A percentile compares a stretch with the other conserved stretches of the same genome.
These are phyloP conservation scores for Psammodynastes pulverulentus DNA, from an alignment of 2,113 vertebrate genomes.

Conservation along the genomic window DNA sequence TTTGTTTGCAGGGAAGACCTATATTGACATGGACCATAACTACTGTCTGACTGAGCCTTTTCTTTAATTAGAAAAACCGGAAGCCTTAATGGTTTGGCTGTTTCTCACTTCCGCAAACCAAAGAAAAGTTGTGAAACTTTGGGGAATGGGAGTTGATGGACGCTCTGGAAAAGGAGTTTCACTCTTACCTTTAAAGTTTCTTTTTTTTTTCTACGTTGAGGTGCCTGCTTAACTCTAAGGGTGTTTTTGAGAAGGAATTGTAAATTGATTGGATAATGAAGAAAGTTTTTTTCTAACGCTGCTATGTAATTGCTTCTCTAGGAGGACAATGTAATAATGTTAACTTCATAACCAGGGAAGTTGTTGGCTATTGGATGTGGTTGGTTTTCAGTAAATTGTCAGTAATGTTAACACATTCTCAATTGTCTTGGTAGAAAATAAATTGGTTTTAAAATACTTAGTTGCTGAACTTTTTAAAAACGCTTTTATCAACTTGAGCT, in stretches of 20 bases:
- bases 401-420: neutral
- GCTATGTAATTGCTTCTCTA: neutral
- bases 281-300: neutral
- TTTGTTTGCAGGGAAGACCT: conserved; percentile 38
- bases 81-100: neutral
- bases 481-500: conserved; percentile 11
- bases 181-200: neutral
- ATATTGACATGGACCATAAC: conserved; percentile 58
- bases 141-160: neutral
- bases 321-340: neutral
- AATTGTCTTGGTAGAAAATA: accelerated
- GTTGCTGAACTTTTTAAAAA: conserved; percentile 31
- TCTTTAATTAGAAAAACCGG: neutral
- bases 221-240: neutral
- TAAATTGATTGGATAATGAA: neutral
- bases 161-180: neutral
- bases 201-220: neutral
- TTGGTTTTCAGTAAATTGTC: neutral
- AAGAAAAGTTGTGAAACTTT: neutral
- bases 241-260: neutral
- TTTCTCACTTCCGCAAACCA: neutral
- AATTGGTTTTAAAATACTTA: neutral
- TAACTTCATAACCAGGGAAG: neutral
- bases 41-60: conserved; percentile 17
- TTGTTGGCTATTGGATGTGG: neutral